phyloP scores from a whole-genome alignment of 2,797 vertebrate genomes.

The Coendou prehensilis region DNA sequence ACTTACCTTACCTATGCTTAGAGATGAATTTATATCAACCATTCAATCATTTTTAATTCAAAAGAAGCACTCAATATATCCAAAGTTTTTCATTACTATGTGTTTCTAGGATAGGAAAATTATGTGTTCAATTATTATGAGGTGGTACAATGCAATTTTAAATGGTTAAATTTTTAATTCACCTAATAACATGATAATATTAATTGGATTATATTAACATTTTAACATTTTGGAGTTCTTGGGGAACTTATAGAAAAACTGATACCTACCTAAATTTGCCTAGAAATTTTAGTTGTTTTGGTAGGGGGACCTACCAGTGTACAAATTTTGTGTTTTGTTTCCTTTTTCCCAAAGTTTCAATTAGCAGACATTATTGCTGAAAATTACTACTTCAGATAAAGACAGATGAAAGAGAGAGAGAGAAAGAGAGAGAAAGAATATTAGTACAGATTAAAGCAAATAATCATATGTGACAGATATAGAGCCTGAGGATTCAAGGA shows the following conservation, averaged over 20 bases:
- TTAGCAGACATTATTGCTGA: neutral
- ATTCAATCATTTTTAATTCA: neutral
- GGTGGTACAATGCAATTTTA: neutral
- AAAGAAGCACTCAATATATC: neutral
- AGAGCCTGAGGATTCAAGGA: neutral
- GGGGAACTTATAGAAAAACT: neutral
- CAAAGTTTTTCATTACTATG: neutral
- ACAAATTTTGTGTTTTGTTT: neutral
- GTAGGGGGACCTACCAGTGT: neutral
- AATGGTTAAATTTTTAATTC: neutral
- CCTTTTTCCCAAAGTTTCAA: neutral
- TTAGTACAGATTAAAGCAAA: slow-evolving; percentile 13
- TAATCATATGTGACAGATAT: neutral
- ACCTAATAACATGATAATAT: neutral
- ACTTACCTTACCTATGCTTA: neutral
- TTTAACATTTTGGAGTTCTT: neutral
- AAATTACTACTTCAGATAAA: neutral
- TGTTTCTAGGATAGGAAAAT: neutral
- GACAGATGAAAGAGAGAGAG: neutral
- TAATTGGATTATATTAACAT: neutral
- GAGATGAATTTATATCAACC: neutral
- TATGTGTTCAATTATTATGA: neutral
- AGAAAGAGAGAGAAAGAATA: neutral
- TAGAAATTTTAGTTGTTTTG: neutral
- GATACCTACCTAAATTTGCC: neutral